Evolutionary conservation across 2,797 vertebrate genomes (phyloP), one percentile per base, ranked within the genome.

Genomic region (Limnodromus scolopaceus): DNA sequence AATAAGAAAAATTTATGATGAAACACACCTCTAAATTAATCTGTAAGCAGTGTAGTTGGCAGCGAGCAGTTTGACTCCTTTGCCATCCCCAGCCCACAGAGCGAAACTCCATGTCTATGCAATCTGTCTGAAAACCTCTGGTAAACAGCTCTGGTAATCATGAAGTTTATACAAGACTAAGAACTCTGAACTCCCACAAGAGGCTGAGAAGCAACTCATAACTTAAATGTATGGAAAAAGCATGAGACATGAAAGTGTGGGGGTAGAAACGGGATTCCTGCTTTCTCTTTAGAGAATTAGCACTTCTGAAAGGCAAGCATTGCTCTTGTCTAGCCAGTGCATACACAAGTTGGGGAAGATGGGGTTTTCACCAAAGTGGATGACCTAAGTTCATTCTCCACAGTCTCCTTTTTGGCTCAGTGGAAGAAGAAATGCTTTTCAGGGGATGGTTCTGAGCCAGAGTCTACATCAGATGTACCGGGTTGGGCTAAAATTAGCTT

Each of bases 31-130:
- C 27, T 48, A 36, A 82, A 65, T 43, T 86, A 32, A 43, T 49
- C 27, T 39, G 28, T 16, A 14, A 38, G 30, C 17, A 34, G 11
- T 11, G 16, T 45, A 71, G 13, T 32, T 38, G 23, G 22, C 16
- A 79, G 39, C 66, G 12, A 60, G 15, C 17, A 30, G 5, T 23
- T 13, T 36, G 60, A 66, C 28, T 38, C 16, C 19, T 53, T 74
- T 74, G 45, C 24, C 9, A 30, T 20, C 8, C 23, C 45, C 23
- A 49, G 6, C 24, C 45, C 53, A 22, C 24, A 38, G 17, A 61
- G 17, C 12, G n/a, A 15, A 49, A n/a, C 22, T 48, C 15, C 4
- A 1, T 45, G n/a, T 24, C 20, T 45, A 32, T 2, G 2, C 25
- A 84, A 45, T 24, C 39, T 46, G 65, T 9, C 22, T 66, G 53